A percentile compares a stretch with the other conserved stretches of the same genome.
These are phyloP conservation scores for Ageneiosus marmoratus DNA, from an alignment of 2,113 vertebrate species.

Conservation along the genomic window DNA sequence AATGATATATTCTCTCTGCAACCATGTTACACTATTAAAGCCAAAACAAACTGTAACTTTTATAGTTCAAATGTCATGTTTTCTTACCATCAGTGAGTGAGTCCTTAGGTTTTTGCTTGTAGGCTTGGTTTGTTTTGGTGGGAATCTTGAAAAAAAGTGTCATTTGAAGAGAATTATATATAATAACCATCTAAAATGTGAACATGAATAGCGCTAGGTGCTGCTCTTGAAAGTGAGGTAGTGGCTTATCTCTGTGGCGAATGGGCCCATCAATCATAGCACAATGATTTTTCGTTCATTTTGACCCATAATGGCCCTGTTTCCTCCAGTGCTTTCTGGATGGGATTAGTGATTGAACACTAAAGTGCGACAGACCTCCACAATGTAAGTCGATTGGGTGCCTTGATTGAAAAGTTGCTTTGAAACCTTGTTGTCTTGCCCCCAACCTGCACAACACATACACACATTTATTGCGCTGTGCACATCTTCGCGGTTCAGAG, in stretches of 20 bases:
- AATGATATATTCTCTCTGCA: conserved; percentile 50
- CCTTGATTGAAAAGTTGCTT: conserved; percentile 57
- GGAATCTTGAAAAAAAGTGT: conserved; percentile 60
- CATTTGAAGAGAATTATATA: conserved; percentile 71
- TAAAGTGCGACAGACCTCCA: conserved; percentile 62
- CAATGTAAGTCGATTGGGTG: conserved; percentile 56
- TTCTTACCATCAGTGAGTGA: conserved; percentile 53
- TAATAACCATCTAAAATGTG: conserved; percentile 66
- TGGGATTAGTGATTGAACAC: conserved; percentile 72
- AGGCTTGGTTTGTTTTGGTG: conserved; percentile 28
- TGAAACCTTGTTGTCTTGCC: conserved; percentile 45
- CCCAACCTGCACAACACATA: conserved; percentile 33
- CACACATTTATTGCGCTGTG: conserved; percentile 8
- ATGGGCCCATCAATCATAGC: conserved; percentile 72
- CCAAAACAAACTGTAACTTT: conserved; percentile 52
- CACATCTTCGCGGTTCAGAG: conserved; percentile 1
- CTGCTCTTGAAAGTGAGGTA: conserved; percentile 70
- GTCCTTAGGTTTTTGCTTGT: conserved; percentile 65
- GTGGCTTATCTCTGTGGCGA: conserved; percentile 69
- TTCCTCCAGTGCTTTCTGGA: conserved; percentile 68
- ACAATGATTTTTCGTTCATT: conserved; percentile 69
- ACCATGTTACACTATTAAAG: conserved; percentile 53
- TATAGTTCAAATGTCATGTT: conserved; percentile 58
- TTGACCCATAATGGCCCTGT: conserved; percentile 67
- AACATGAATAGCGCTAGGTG: conserved; percentile 59